Evolutionary conservation across 2,888 invertebrate genomes (phyloP), one percentile per base, ranked within the genome.

Genomic region (Stenichneumon culpator): DNA sequence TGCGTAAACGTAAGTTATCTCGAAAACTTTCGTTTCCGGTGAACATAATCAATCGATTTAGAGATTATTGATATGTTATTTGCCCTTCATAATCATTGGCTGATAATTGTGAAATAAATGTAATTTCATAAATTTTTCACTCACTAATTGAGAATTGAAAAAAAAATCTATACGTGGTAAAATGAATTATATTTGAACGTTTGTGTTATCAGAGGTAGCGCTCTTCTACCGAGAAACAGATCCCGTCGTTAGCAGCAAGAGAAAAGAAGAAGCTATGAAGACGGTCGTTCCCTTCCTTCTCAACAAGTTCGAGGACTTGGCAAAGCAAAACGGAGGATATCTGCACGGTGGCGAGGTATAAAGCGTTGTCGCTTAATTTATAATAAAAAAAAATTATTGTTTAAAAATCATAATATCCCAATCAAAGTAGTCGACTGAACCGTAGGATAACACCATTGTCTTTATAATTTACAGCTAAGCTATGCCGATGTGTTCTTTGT

Each of bases 401-500:
- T 9, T 16, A 44, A 75, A 47, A 75, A 4, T 14, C 11, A 1
- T 32, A 14, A 25, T 39, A 44, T 39, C 14, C 28, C n/a, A 7
- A 19, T 36, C 36, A 36, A 36, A 36, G 36, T 39, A n/a, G 28
- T 9, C 47, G 16, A 39, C 5, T 57, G 5, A 50, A 52, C 22
- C 9, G 11, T 1, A 68, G 16, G 22, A 54, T 28, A 52, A 32
- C 16, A 4, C 44, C 77, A 1, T 81, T 25, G 28, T 77, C 28
- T n/a, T 60, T 32, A 9, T 14, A 2, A 28, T 60, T 89, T 83
- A 25, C 83, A 93, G 93, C 75, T 93, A 44, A 91, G 90, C 39
- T 93, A 93, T 84, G 93, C 90, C 0, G 93, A 93, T 81, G 86
- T 93, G 4, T 93, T 90, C 74, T 92, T 93, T 79, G 90, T 89